Evolutionary conservation across 2,113 vertebrate species (phyloP), one percentile per base, ranked within the genome.

Genomic region (Lucifuga dentata): DNA sequence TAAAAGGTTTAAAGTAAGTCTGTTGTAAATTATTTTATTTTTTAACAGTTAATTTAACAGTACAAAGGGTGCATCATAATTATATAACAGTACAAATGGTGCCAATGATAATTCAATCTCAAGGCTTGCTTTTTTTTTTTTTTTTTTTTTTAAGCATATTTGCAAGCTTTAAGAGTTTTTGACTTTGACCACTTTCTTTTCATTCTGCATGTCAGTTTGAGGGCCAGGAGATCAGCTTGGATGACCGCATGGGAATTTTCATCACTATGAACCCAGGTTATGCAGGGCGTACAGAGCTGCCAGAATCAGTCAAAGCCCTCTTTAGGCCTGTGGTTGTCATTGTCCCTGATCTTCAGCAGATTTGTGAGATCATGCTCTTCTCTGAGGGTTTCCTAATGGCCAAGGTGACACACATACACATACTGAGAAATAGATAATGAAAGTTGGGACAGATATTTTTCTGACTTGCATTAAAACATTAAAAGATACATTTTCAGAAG

Each of bases 201-300:
- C 13, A 36, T 12, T 24, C 33, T 59, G 9, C 7, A 20, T 0
- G 35, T 74, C 60, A 99, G 98, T 99, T 98, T 88, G 96, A 97
- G 90, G 96, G 96, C 24, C 95, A 97, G 59, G 95, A 97, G 83
- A 98, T 98, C 81, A 53, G 84, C 10, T 78, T 99, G 73, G 96
- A 99, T 13, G 67, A 87, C 3, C 91, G 92, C 12, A 95, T 99
- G 89, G 98, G 97, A 29, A 98, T 99, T 85, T 99, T 99, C 76
- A 98, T 99, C 89, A 99, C 98, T 0, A 99, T 99, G 98, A 98
- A 99, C 76, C 98, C 98, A 0, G 97, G 98, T 44, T 98, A 98
- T 1, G 97, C 96, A 0, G 97, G 97, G 17, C 94, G 96, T 39
- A 98, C 96, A 0, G 97, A 99, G 83, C 93, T 99, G 64, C 98